Percentiles rank a stretch among this genome's conserved stretches.
Conservation (phyloP, 1,140 invertebrate genomes). For the Asobara japonica region DNA sequence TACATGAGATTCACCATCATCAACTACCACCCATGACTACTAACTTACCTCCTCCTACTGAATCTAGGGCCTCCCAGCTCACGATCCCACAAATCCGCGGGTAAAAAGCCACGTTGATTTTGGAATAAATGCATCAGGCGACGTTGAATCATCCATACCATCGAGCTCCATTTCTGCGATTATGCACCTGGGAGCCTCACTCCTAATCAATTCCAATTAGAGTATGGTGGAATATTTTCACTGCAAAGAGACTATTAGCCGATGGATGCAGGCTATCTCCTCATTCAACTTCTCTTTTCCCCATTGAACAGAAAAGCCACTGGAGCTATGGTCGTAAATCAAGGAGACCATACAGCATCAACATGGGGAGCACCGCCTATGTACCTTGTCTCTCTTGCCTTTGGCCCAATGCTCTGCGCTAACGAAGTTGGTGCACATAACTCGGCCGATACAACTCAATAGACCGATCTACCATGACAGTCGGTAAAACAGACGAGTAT, state of each 20-base stretch:
- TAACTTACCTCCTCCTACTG: neutral
- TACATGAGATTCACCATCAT: too few species aligned
- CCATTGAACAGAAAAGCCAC: neutral
- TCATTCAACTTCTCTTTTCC: neutral
- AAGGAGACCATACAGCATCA: conserved; percentile 49
- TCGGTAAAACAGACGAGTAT: conserved; percentile 65
- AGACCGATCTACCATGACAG: conserved; percentile 58
- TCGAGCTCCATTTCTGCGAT: conserved; percentile 18
- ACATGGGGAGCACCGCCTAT: conserved; percentile 19
- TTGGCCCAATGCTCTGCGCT: conserved; percentile 41
- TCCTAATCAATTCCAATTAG: conserved; percentile 69
- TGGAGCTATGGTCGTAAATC: conserved; percentile 60
- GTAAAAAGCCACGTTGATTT: neutral
- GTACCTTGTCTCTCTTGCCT: conserved; percentile 1
- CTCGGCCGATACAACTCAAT: conserved; percentile 67
- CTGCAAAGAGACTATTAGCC: conserved; percentile 64
- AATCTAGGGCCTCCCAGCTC: too few species aligned
- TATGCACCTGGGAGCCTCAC: conserved; percentile 33
- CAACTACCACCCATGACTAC: too few species aligned
- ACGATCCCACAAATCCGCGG: neutral
- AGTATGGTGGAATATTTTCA: conserved; percentile 65
- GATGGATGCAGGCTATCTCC: conserved; percentile 4
- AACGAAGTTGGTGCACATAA: conserved; percentile 63
- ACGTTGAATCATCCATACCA: neutral
- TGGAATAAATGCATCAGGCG: neutral